phyloP scores from a whole-genome alignment of 2,113 vertebrate species.

The Pygathrix nemaeus region DNA sequence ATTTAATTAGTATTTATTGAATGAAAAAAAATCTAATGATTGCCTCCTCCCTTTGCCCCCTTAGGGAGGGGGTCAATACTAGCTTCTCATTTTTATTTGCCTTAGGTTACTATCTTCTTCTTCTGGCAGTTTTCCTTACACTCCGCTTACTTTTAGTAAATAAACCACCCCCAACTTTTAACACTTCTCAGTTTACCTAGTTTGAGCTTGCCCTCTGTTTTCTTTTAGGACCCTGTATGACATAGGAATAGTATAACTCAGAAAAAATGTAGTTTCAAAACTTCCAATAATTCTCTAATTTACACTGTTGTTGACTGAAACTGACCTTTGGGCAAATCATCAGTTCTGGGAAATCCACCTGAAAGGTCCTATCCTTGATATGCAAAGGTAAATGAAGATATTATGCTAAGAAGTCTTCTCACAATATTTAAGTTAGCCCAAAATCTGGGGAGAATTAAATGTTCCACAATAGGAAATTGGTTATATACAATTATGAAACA shows the following conservation, averaged over 20 bases:
- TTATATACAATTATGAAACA: neutral
- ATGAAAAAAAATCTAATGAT: neutral
- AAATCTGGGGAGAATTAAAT: neutral
- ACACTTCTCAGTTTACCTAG: neutral
- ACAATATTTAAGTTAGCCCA: neutral
- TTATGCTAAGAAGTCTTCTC: neutral
- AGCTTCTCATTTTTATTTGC: neutral
- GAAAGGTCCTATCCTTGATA: neutral
- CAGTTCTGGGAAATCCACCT: neutral
- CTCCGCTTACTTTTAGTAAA: neutral
- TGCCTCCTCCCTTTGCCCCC: neutral
- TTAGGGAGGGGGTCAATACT: neutral
- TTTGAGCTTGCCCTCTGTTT: neutral
- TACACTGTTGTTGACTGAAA: neutral
- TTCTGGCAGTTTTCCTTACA: neutral
- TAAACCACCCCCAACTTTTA: neutral
- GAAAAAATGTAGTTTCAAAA: neutral
- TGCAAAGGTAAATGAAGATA: neutral
- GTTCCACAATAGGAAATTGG: neutral
- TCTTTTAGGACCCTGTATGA: neutral
- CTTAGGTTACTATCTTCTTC: neutral
- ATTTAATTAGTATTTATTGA: slow-evolving; percentile 9
- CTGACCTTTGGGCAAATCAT: neutral
- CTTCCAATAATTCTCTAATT: neutral
- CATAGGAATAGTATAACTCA: neutral